Evolutionary conservation across 2,797 vertebrate genomes (phyloP).

Genomic region (Diglossa cyanea): DNA sequence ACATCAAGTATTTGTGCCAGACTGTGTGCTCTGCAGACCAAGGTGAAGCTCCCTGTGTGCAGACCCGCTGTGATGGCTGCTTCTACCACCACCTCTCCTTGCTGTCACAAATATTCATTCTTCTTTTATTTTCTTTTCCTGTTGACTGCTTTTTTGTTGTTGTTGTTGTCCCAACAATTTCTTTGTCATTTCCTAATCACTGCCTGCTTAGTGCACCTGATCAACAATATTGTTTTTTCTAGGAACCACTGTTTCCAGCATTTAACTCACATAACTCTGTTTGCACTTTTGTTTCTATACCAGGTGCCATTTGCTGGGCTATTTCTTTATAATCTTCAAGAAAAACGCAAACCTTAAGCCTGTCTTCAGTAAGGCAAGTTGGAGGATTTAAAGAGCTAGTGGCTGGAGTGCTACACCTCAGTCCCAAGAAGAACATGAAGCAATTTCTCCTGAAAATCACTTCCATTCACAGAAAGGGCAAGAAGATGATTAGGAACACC

Average conservation of each 20-base stretch:
- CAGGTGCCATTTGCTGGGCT: not conserved
- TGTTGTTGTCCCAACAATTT: not conserved
- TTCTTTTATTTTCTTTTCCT: not conserved
- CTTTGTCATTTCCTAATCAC: not conserved
- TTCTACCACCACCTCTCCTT: not conserved
- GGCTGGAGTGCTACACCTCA: not conserved
- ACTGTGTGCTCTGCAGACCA: not conserved
- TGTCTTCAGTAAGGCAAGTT: not conserved
- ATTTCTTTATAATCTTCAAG: not conserved
- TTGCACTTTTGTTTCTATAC: not conserved
- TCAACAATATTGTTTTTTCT: not conserved
- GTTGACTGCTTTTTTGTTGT: not conserved
- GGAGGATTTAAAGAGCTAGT: not conserved
- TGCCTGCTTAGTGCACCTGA: not conserved
- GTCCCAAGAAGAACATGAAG: not conserved
- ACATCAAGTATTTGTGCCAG: not conserved
- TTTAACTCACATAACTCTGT: not conserved
- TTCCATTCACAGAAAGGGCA: not conserved
- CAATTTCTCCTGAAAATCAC: not conserved
- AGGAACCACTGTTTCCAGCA: not conserved
- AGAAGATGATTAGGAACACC: not conserved
- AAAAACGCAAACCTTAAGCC: not conserved
- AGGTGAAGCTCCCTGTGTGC: not conserved
- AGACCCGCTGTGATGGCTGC: accelerated
- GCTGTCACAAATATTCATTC: accelerated